phyloP scores from a whole-genome alignment of 2,888 invertebrate genomes.

The Loripinus fragilis region DNA sequence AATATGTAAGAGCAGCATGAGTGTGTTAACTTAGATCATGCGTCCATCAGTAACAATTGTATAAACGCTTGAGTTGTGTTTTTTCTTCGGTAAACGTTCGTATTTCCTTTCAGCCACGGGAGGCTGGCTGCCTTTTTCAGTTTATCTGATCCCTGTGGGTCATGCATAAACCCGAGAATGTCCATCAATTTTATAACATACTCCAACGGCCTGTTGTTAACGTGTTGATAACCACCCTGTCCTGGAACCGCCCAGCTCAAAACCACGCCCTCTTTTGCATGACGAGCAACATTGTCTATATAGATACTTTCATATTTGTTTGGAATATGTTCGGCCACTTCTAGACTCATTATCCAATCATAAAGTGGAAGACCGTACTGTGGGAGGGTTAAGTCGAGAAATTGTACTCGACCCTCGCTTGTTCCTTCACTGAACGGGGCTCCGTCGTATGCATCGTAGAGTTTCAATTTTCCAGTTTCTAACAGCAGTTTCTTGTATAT shows the following conservation, averaged over 20 bases:
- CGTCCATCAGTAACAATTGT: too few species aligned
- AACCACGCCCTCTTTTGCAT: too few species aligned
- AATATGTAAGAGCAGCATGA: too few species aligned
- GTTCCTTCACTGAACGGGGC: conserved; percentile 54
- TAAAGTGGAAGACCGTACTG: conserved; percentile 64
- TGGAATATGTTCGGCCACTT: conserved; percentile 65
- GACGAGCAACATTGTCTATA: conserved; percentile 58
- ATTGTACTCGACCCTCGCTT: conserved; percentile 61
- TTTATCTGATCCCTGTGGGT: not conserved
- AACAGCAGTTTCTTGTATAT: conserved; percentile 58
- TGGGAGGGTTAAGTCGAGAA: too few species aligned
- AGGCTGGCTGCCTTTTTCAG: too few species aligned
- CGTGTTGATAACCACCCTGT: conserved; percentile 27
- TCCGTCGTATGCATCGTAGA: too few species aligned
- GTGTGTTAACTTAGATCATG: too few species aligned
- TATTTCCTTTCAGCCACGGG: too few species aligned
- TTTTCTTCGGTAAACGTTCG: too few species aligned
- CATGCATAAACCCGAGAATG: conserved; percentile 13
- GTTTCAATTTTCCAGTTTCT: conserved; percentile 32
- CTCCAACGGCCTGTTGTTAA: conserved; percentile 26
- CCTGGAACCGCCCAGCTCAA: conserved; percentile 60
- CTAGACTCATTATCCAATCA: conserved; percentile 66
- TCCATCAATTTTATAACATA: conserved; percentile 22
- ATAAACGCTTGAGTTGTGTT: too few species aligned
- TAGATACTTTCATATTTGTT: conserved; percentile 49